A percentile compares a stretch with the other conserved stretches of the same genome.
These are phyloP conservation scores for Tachyglossus aculeatus DNA, from an alignment of 2,797 vertebrate genomes.

Conservation along the genomic window DNA sequence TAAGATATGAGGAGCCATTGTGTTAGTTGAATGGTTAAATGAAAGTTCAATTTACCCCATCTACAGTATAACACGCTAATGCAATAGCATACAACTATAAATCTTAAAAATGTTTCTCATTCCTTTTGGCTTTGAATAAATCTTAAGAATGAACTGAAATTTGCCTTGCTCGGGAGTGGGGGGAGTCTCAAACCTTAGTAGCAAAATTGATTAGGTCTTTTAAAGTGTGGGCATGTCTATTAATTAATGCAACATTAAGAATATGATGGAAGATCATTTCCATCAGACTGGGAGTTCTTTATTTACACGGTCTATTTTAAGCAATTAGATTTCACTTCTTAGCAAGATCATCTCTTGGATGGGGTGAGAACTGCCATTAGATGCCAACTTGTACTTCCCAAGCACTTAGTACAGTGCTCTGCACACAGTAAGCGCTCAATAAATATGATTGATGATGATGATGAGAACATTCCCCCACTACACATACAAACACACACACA, in stretches of 20 bases:
- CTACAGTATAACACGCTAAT: slow-evolving; percentile 37
- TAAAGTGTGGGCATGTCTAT: background rate
- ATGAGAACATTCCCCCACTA: background rate
- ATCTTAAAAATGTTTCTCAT: slow-evolving; percentile 28
- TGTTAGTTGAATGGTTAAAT: slow-evolving; percentile 43
- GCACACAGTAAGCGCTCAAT: no score
- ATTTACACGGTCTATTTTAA: background rate
- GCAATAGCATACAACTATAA: slow-evolving; percentile 5
- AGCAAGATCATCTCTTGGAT: background rate
- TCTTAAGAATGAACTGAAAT: background rate
- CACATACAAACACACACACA: background rate
- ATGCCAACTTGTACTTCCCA: no score
- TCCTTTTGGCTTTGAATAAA: slow-evolving; percentile 22
- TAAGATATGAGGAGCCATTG: slow-evolving; percentile 59
- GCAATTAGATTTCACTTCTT: background rate
- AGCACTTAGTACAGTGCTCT: no score
- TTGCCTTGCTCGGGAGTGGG: background rate
- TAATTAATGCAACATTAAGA: slow-evolving; percentile 1
- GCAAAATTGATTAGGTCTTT: background rate
- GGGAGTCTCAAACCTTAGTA: background rate
- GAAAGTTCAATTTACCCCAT: slow-evolving; percentile 57
- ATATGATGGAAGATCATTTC: background rate
- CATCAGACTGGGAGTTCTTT: background rate
- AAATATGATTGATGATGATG: no score
- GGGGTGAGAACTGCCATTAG: background rate